A percentile compares a stretch with the other conserved stretches of the same genome.
Evolutionary conservation across 2,888 invertebrate species (phyloP).

Genomic region (Cancer borealis): DNA sequence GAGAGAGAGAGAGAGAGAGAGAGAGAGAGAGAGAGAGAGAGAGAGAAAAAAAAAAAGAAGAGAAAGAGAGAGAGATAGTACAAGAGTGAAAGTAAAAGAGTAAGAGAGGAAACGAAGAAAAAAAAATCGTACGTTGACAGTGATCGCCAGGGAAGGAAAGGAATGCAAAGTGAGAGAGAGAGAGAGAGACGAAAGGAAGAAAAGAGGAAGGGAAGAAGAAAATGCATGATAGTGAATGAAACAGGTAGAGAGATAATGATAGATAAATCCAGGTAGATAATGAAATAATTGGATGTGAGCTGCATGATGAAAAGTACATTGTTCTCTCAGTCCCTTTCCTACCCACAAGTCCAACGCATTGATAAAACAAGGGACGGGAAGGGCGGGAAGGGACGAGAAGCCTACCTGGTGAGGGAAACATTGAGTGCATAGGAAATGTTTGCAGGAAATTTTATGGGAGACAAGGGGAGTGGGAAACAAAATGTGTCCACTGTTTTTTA

Average conservation of each 20-base stretch:
- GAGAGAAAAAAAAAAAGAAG: not conserved
- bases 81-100: not conserved
- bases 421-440: constrained; percentile 1
- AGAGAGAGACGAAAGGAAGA: not conserved
- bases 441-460: not conserved
- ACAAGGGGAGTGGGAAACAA: not conserved
- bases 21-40: not conserved
- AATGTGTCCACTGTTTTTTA: not conserved
- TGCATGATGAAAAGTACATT: not conserved
- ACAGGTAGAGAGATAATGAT: not conserved
- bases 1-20: not conserved
- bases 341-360: not conserved
- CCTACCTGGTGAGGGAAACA: not conserved
- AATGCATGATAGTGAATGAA: not conserved
- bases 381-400: not conserved
- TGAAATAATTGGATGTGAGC: not conserved
- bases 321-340: not conserved
- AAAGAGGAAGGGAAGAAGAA: not conserved
- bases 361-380: not conserved
- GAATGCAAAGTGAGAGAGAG: not conserved
- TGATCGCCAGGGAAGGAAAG: not conserved
- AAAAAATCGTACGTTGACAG: not conserved
- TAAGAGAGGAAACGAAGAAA: not conserved
- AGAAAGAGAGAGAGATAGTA: not conserved
- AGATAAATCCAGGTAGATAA: not conserved